Percentiles rank a stretch among this genome's conserved stretches.
These are phyloP conservation scores for Enteromius fasciolatus DNA, from an alignment of 2,797 vertebrate species.

Conservation along the genomic window DNA sequence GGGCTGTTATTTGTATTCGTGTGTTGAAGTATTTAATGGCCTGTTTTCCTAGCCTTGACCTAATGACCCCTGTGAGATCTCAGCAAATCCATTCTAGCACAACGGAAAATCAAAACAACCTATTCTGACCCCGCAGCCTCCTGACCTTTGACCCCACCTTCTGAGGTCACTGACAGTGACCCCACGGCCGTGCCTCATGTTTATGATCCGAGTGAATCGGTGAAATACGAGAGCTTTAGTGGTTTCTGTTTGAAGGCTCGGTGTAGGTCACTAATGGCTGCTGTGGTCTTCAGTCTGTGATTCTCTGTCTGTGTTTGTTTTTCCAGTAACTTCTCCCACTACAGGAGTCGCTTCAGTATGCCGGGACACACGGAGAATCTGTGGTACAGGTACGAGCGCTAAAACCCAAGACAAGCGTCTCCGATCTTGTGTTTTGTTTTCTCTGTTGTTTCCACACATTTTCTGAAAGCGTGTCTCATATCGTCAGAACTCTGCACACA, in stretches of 20 bases:
- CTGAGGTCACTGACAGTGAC: conserved; percentile 53
- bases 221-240: conserved; percentile 57
- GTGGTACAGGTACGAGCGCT: conserved; percentile 87
- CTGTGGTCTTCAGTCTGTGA: neutral
- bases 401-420: no score
- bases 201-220: conserved; percentile 53
- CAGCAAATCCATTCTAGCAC: neutral
- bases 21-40: neutral
- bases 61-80: neutral
- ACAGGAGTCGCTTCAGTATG: conserved; percentile 89
- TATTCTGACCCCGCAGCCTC: conserved; percentile 36
- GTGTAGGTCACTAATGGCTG: neutral
- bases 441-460: no score
- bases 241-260: neutral
- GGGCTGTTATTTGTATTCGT: neutral
- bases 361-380: conserved; percentile 84
- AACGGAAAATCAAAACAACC: neutral
- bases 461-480: no score
- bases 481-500: no score
- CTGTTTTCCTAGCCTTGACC: conserved; percentile 10
- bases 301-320: conserved; percentile 42
- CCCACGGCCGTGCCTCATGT: conserved; percentile 51
- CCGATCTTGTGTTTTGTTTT: no score
- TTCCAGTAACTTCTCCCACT: conserved; percentile 91
- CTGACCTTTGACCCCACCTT: conserved; percentile 60